A percentile compares a stretch with the other conserved stretches of the same genome.
Evolutionary conservation across 1,140 invertebrate genomes (phyloP).

Genomic region (Drosophila ficusphila): DNA sequence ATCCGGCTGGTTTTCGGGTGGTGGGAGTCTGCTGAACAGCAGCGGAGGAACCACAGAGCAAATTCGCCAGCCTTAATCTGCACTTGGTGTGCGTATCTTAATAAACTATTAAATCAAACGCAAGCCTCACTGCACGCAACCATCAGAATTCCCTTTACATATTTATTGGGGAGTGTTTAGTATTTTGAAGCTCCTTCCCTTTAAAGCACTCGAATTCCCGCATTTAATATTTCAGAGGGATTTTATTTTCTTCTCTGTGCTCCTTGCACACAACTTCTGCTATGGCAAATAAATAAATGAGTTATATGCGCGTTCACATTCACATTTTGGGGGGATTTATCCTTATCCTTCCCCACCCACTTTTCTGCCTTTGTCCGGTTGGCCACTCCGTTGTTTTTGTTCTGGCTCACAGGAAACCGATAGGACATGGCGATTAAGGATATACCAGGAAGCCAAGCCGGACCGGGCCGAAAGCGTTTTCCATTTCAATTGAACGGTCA

Average conservation of each 20-base stretch:
- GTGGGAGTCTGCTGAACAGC: background rate
- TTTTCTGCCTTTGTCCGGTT: conserved; percentile 61
- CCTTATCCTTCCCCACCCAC: background rate
- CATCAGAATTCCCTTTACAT: conserved; percentile 17
- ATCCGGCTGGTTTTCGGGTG: background rate
- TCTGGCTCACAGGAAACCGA: conserved; percentile 71
- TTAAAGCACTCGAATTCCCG: conserved; percentile 17
- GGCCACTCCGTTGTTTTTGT: conserved; percentile 45
- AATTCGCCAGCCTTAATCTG: conserved; percentile 75
- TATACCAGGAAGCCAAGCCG: conserved; percentile 46
- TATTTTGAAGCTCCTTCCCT: conserved; percentile 4
- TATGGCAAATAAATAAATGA: conserved; percentile 79
- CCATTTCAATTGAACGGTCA: conserved; percentile 64
- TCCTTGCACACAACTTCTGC: conserved; percentile 10
- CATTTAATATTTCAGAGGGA: conserved; percentile 31
- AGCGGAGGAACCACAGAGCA: conserved; percentile 47
- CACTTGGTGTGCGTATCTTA: conserved; percentile 78
- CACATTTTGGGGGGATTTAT: conserved; percentile 56
- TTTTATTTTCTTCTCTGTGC: conserved; percentile 12
- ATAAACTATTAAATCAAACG: conserved; percentile 82
- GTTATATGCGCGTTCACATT: conserved; percentile 74
- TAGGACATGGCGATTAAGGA: conserved; percentile 75
- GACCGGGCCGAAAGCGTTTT: conserved; percentile 30
- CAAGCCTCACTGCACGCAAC: conserved; percentile 75
- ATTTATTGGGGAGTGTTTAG: background rate